Evolutionary conservation across 2,797 vertebrate genomes (phyloP).

Genomic region (Enteromius argenteus): DNA sequence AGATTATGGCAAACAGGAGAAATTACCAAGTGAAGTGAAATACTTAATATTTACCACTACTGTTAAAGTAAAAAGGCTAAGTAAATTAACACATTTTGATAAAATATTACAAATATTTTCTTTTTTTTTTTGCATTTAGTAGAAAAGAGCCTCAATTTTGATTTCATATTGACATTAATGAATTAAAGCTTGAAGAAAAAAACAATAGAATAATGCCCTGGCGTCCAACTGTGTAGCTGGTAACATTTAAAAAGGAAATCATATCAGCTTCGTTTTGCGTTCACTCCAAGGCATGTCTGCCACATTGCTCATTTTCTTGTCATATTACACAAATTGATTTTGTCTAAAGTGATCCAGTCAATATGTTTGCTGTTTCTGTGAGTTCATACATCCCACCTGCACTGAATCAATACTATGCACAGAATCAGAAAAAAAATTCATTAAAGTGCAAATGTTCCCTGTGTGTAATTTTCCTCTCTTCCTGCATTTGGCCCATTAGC

Average conservation of each 20-base stretch:
- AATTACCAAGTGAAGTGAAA: not conserved
- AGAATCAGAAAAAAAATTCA: conserved; percentile 40
- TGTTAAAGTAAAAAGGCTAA: not conserved
- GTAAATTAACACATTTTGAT: not conserved
- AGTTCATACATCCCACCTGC: conserved; percentile 47
- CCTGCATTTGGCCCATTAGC: conserved; percentile 34
- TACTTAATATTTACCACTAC: not conserved
- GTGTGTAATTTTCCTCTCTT: conserved; percentile 23
- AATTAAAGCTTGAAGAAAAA: not conserved
- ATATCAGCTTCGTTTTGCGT: not conserved
- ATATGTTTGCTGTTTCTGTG: conserved; percentile 47
- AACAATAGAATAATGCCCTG: conserved; percentile 15
- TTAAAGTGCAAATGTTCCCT: conserved; percentile 41
- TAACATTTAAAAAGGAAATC: conserved; percentile 44
- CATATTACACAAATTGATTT: conserved; percentile 48
- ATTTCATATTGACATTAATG: not conserved
- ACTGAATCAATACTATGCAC: conserved; percentile 48
- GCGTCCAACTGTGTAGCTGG: conserved; percentile 14
- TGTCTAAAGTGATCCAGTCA: conserved; percentile 44
- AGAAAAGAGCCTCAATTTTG: not conserved
- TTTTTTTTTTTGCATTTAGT: not conserved
- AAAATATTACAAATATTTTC: not conserved
- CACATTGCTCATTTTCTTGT: conserved; percentile 45
- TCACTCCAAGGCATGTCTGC: conserved; percentile 11
- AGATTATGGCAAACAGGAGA: not conserved